Percentiles rank a stretch among this genome's conserved stretches.
Conservation (phyloP, 2,113 vertebrate genomes). For the Protobothrops flavoviridis region DNA sequence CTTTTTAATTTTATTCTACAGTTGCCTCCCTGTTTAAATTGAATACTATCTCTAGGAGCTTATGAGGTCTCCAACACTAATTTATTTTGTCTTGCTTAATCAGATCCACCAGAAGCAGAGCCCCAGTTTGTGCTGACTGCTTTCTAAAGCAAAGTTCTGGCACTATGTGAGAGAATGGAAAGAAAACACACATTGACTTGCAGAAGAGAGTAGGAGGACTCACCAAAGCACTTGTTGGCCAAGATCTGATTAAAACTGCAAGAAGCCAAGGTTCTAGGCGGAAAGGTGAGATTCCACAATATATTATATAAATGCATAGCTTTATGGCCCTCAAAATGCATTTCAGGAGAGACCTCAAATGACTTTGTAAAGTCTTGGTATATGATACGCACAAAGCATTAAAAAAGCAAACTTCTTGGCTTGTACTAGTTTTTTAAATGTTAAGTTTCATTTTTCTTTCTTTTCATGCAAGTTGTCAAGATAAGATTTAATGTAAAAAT, state of each 20-base stretch:
- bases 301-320: constrained; percentile 21
- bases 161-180: constrained; percentile 35
- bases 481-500: constrained; percentile 36
- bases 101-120: constrained; percentile 55
- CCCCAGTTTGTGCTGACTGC: constrained; percentile 36
- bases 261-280: constrained; percentile 8
- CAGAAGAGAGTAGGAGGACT: neutral
- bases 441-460: neutral
- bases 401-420: constrained; percentile 5
- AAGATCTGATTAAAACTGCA: constrained; percentile 34
- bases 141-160: constrained; percentile 54
- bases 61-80: constrained; percentile 69
- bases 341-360: constrained; percentile 25
- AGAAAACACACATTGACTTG: constrained; percentile 37
- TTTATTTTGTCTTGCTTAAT: constrained; percentile 74
- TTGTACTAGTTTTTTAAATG: constrained; percentile 14
- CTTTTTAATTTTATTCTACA: constrained; percentile 74
- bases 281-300: constrained; percentile 41
- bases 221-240: constrained; percentile 29
- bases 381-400: constrained; percentile 14
- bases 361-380: constrained; percentile 12
- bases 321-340: constrained; percentile 3
- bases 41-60: constrained; percentile 69
- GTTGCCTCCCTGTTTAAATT: constrained; percentile 73
- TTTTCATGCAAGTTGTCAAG: neutral